Percentiles rank a stretch among this genome's conserved stretches.
Conservation (phyloP, 1,140 invertebrate species). For the Drosophila chauvacae region DNA sequence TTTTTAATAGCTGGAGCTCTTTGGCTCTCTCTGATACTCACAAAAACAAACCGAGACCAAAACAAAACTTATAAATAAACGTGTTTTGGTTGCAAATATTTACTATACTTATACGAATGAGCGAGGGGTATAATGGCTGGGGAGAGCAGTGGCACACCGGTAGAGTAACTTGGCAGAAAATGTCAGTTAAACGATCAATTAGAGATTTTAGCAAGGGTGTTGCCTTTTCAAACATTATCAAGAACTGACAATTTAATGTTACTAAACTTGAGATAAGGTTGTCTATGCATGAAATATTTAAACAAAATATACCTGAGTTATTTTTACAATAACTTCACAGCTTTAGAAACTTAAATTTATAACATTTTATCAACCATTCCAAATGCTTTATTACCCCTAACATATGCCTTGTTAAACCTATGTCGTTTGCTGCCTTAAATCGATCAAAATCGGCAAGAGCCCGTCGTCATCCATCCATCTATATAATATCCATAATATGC, state of each 20-base stretch:
- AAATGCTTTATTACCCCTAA: neutral
- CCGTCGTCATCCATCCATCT: neutral
- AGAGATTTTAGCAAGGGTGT: neutral
- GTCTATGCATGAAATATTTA: neutral
- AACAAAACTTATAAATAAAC: neutral
- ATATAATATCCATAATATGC: constrained; percentile 18
- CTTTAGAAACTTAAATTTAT: neutral
- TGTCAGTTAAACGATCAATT: neutral
- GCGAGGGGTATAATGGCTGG: neutral
- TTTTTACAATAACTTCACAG: neutral
- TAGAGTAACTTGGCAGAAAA: neutral
- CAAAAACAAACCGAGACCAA: neutral
- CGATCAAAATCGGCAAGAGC: constrained; percentile 13
- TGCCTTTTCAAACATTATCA: neutral
- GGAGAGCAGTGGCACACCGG: neutral
- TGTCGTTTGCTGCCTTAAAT: neutral
- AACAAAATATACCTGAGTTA: neutral
- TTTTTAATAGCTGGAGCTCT: neutral
- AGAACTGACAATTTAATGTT: neutral
- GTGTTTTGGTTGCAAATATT: neutral
- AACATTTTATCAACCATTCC: neutral
- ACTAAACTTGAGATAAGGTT: neutral
- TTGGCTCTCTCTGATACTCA: neutral
- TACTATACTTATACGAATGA: neutral
- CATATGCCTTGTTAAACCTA: neutral